Base-by-base conservation (phyloP, 2,888 invertebrate genomes). In the Cenopis cana region DNA sequence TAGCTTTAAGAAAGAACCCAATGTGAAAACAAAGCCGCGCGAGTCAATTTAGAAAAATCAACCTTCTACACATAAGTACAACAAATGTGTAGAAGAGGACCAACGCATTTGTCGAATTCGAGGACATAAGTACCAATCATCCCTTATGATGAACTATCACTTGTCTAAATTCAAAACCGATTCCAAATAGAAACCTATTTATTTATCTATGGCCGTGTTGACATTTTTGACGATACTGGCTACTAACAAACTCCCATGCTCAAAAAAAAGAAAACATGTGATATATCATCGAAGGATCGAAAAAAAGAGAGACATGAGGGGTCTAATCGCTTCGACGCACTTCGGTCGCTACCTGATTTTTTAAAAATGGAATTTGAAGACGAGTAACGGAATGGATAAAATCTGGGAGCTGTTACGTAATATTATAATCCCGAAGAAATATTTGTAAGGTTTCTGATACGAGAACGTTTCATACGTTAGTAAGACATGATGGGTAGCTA, bases 341-440 rank as follows among this genome's bases (percentile, higher is more conserved):
- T 87, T 87, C 79, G 76, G 73, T 66, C 75, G 85, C 91, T 91
- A 89, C 90, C 90, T 90, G 89, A 84, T 82, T 81, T 77, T 75
- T 61, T n/a, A n/a, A n/a, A n/a, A n/a, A 64, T 8, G 67, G 61
- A 61, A 65, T 68, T 52, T 38, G 20, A 52, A 64, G 57, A 33
- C 56, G 52, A 50, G 61, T 72, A 64, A 68, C 57, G 68, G 68
- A 62, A 57, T 57, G 72, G 68, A 72, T 50, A 66, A 56, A 56
- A 70, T 54, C 54, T n/a, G 54, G 24, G 41, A 64, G 49, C 54
- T 57, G 69, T 70, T 54, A 61, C 61, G 55, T 66, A 71, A 71
- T 71, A 66, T 71, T 66, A 56, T 69, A 66, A 71, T 71, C 61
- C 29, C 50, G n/a, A 17, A n/a, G 49, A 29, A 61, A 55, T 66